These are phyloP conservation scores for Drosophila yakuba DNA, from an alignment of 1,140 invertebrate species.

Conservation along the genomic window DNA sequence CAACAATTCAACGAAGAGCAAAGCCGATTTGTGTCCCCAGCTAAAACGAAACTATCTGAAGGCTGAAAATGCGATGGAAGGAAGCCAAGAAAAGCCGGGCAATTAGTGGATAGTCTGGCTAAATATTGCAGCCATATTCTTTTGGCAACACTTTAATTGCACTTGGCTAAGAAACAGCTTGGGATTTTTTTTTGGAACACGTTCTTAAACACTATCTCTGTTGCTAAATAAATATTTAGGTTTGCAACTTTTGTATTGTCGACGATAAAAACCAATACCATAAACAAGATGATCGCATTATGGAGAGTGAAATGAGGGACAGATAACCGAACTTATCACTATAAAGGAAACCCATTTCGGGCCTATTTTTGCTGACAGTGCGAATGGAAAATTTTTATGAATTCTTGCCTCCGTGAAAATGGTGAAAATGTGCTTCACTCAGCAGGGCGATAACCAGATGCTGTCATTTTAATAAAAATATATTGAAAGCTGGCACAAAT, in stretches of 20 bases:
- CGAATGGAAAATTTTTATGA: constrained; percentile 47
- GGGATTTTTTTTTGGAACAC: too few relatives aligned
- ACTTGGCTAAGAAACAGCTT: background rate
- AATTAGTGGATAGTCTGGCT: constrained; percentile 45
- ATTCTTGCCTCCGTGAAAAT: constrained; percentile 7
- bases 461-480: constrained; percentile 59
- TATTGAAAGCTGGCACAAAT: constrained; percentile 61
- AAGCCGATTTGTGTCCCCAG: constrained; percentile 45
- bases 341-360: constrained; percentile 3
- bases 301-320: background rate
- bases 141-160: constrained; percentile 27
- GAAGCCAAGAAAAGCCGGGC: constrained; percentile 30
- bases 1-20: constrained; percentile 45
- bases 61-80: background rate
- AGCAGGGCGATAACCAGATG: constrained; percentile 43
- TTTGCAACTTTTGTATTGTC: background rate
- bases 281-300: constrained; percentile 25
- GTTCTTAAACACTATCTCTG: too few relatives aligned
- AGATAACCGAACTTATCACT: constrained; percentile 16
- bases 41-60: constrained; percentile 14
- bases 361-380: constrained; percentile 32
- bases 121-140: constrained; percentile 37
- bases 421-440: constrained; percentile 28
- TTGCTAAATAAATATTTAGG: background rate
- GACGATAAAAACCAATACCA: background rate